phyloP scores from a whole-genome alignment of 2,797 vertebrate genomes.

The Crossoptilon crossoptilon region DNA sequence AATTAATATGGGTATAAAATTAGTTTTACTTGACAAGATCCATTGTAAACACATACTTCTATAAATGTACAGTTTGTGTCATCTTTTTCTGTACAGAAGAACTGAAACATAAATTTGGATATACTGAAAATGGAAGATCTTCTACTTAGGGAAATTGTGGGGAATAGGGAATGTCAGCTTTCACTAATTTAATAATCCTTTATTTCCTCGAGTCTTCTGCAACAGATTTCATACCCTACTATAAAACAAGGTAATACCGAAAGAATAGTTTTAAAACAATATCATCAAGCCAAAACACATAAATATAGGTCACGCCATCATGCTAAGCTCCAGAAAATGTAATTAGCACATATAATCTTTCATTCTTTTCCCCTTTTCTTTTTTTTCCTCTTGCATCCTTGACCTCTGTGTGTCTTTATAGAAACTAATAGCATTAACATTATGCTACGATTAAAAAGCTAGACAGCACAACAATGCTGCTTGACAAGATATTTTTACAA shows the following conservation, averaged over 20 bases:
- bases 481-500: constrained; percentile 78
- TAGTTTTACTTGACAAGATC: neutral
- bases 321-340: constrained; percentile 71
- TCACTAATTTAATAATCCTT: neutral
- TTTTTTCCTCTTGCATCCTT: constrained; percentile 61
- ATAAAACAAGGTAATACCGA: constrained; percentile 12
- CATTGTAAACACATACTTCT: fast-evolving
- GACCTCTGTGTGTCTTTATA: constrained; percentile 73
- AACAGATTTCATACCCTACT: neutral
- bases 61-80: neutral
- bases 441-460: constrained; percentile 77
- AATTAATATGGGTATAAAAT: neutral
- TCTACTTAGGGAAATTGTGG: neutral
- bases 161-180: neutral
- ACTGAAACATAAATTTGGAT: neutral
- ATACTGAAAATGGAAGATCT: neutral
- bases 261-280: constrained; percentile 67
- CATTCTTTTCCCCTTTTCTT: constrained; percentile 33
- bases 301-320: constrained; percentile 55
- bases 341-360: constrained; percentile 68
- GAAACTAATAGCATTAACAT: constrained; percentile 78
- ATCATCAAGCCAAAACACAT: constrained; percentile 17
- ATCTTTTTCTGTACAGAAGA: neutral
- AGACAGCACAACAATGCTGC: constrained; percentile 74
- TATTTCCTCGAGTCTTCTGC: neutral